A percentile compares a stretch with the other conserved stretches of the same genome.
These are phyloP conservation scores for Pyralis farinalis DNA, from an alignment of 2,888 invertebrate genomes.

Conservation along the genomic window DNA sequence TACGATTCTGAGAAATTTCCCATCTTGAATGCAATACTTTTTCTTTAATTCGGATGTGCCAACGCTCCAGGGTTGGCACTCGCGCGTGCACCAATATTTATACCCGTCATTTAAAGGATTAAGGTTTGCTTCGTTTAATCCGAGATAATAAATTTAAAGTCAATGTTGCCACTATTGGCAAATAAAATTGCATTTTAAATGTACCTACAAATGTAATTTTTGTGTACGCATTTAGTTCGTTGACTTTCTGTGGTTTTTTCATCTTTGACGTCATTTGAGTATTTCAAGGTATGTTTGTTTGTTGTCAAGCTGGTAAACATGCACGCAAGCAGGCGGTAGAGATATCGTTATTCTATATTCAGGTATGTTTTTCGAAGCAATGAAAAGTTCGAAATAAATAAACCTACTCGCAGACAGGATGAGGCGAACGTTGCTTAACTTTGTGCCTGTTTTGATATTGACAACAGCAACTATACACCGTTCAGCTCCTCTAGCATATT, in stretches of 20 bases:
- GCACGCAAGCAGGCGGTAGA: too few species aligned
- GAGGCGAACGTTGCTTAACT: too few species aligned
- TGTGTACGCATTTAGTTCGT: background rate
- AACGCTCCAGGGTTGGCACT: slow-evolving; percentile 21
- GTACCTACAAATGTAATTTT: background rate
- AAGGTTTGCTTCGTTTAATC: slow-evolving; percentile 27
- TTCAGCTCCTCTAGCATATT: too few species aligned
- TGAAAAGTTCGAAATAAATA: too few species aligned
- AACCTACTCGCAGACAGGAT: too few species aligned
- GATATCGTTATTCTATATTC: too few species aligned
- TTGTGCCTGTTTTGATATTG: too few species aligned
- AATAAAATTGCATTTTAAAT: slow-evolving; percentile 8
- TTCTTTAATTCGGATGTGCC: slow-evolving; percentile 17
- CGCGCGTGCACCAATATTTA: slow-evolving; percentile 19
- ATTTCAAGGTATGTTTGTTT: slow-evolving; percentile 6
- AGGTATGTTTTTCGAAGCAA: too few species aligned
- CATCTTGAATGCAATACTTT: background rate
- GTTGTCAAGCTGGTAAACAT: too few species aligned
- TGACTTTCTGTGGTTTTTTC: background rate
- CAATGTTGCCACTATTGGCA: slow-evolving; percentile 16
- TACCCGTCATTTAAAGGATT: slow-evolving; percentile 30
- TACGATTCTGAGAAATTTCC: too few species aligned
- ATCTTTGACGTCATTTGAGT: background rate
- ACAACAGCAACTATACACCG: too few species aligned
- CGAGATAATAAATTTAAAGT: slow-evolving; percentile 22